Base-by-base conservation (phyloP, 2,797 vertebrate species). In the Emydoidea blandingii region DNA sequence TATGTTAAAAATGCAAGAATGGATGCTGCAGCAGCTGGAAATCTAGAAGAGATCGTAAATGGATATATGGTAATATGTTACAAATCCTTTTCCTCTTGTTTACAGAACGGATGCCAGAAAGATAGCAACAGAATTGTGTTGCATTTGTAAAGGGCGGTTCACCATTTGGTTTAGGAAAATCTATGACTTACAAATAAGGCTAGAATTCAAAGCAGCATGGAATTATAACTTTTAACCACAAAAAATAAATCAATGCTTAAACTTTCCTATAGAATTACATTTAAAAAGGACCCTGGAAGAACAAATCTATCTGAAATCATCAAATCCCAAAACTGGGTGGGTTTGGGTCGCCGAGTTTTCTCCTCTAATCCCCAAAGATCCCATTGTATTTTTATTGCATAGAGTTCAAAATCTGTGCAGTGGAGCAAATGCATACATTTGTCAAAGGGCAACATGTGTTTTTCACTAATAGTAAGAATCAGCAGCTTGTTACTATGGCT, bases 401-500 rank as follows among this genome's bases (percentile, higher is more conserved):
- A 90, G 85, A 86, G 89, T 90, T 94, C 82, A 90, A 94, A 96
- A 95, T 6, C 68, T 53, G 82, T 91, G 82, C 25, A 11, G 34
- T 47, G 94, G 47, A 94, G 87, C 62, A 94, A 52, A 37, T 78
- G 27, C 52, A 89, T 90, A 96, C 95, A 79, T 79, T 87, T 92
- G 82, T 87, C 91, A 94, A 87, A n/a, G 21, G 89, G 91, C 86
- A 54, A 79, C 74, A 31, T 57, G 74, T 90, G 74, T 88, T 82
- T 54, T 94, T 85, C 78, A 86, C 89, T 68, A 91, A 31, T 88
- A 79, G 47, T 74, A 79, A 95, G 91, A 87, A 88, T 89, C 82
- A 87, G 90, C 50, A 91, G 50, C 72, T 92, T 94, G 83, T 95
- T 96, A 89, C 86, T 53, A 90, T 59, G 87, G 23, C 84, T 96